Percentiles rank a stretch among this genome's conserved stretches.
Evolutionary conservation across 64 coral and sea anemone species (phyloP).

Genomic region (Pocillopora verrucosa): DNA sequence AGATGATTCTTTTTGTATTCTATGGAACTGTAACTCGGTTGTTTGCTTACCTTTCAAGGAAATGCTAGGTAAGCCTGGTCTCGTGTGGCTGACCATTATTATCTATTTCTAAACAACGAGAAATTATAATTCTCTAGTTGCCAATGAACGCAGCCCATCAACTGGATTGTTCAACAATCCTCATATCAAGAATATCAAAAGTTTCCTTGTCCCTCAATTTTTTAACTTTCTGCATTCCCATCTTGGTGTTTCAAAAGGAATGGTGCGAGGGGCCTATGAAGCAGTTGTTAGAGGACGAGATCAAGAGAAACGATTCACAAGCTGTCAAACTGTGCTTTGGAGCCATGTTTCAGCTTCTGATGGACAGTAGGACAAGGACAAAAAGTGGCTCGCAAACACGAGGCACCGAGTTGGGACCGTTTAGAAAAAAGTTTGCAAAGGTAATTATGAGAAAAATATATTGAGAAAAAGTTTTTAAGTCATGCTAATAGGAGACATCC

Average conservation of each 20-base stretch:
- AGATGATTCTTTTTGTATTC: too few relatives aligned
- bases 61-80: too few relatives aligned
- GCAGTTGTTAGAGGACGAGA: slow-evolving; percentile 28
- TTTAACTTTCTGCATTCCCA: background rate
- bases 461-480: background rate
- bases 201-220: too few relatives aligned
- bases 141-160: too few relatives aligned
- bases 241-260: slow-evolving; percentile 17
- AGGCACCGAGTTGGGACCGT: slow-evolving; percentile 65
- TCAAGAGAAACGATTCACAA: slow-evolving; percentile 1
- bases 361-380: slow-evolving; percentile 42
- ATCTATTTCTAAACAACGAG: too few relatives aligned
- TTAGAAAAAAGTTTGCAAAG: slow-evolving; percentile 78
- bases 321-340: slow-evolving; percentile 53
- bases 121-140: too few relatives aligned
- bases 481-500: too few relatives aligned
- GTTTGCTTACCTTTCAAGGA: too few relatives aligned
- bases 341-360: slow-evolving; percentile 59
- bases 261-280: slow-evolving; percentile 53
- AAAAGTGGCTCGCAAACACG: slow-evolving; percentile 16
- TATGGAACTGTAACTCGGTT: too few relatives aligned
- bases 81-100: too few relatives aligned
- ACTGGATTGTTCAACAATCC: too few relatives aligned
- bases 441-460: slow-evolving; percentile 23
- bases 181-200: too few relatives aligned